Evolutionary conservation across 2,888 invertebrate species (phyloP).

Genomic region (Drosophila dives): DNA sequence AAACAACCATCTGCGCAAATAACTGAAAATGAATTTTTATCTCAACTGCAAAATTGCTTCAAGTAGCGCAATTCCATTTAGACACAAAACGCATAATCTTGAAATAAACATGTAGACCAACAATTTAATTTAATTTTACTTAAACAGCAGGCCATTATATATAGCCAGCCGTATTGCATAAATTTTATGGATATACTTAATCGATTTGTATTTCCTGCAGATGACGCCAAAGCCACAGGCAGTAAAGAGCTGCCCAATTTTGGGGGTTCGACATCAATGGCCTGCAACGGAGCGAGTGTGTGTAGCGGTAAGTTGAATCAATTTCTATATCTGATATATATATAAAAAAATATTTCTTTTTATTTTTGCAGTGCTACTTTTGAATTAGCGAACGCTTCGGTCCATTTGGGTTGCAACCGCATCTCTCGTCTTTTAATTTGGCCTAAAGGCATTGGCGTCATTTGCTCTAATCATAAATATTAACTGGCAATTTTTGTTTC

Average conservation of each 20-base stretch:
- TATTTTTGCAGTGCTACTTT: slow-evolving; percentile 45
- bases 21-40: slow-evolving; percentile 30
- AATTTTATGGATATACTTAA: slow-evolving; percentile 15
- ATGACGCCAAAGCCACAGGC: slow-evolving; percentile 71
- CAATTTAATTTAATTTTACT: slow-evolving; percentile 4
- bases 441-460: slow-evolving; percentile 58
- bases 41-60: slow-evolving; percentile 22
- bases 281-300: slow-evolving; percentile 28
- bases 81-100: slow-evolving; percentile 14
- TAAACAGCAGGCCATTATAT: slow-evolving; percentile 19
- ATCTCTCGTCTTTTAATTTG: neutral
- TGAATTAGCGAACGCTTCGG: slow-evolving; percentile 26
- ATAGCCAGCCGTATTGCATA: neutral
- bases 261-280: slow-evolving; percentile 39
- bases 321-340: slow-evolving; percentile 11
- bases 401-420: slow-evolving; percentile 35
- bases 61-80: slow-evolving; percentile 37
- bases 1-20: slow-evolving; percentile 22
- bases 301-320: slow-evolving; percentile 47
- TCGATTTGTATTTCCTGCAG: slow-evolving; percentile 48
- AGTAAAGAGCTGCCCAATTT: slow-evolving; percentile 39
- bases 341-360: slow-evolving; percentile 2
- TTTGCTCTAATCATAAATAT: slow-evolving; percentile 76
- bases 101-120: slow-evolving; percentile 19
- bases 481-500: slow-evolving; percentile 63